phyloP scores from a whole-genome alignment of 2,888 invertebrate genomes.

The Noctua fimbriata region DNA sequence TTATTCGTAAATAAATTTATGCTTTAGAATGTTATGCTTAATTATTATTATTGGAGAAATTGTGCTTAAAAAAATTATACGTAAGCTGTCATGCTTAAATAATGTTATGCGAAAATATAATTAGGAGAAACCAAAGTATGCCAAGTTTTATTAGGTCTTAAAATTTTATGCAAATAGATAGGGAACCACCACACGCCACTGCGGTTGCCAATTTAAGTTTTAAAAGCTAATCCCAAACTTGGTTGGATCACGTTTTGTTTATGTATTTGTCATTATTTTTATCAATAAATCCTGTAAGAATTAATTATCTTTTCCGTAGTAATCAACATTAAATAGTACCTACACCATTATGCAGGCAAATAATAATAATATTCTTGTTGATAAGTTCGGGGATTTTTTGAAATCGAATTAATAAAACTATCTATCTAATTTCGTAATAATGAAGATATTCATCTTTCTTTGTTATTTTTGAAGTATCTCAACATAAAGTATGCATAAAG shows the following conservation, averaged over 20 bases:
- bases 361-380: neutral
- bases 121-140: too few relatives aligned
- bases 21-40: too few relatives aligned
- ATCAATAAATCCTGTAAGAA: neutral
- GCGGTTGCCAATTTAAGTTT: neutral
- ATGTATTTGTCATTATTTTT: neutral
- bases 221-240: neutral
- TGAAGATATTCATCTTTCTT: neutral
- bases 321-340: neutral
- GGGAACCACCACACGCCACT: too few relatives aligned
- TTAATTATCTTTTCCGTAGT: neutral
- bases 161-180: too few relatives aligned
- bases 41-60: too few relatives aligned
- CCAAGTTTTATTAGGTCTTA: too few relatives aligned
- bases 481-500: neutral
- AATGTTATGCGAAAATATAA: too few relatives aligned
- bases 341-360: neutral
- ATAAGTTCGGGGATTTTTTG: constrained; percentile 7
- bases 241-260: neutral
- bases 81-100: too few relatives aligned
- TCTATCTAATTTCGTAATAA: neutral
- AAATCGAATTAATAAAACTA: neutral
- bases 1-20: too few relatives aligned
- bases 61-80: too few relatives aligned
- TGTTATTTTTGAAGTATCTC: neutral